Base-by-base conservation (phyloP, 2,113 vertebrate genomes). In the Rhinoderma darwinii region DNA sequence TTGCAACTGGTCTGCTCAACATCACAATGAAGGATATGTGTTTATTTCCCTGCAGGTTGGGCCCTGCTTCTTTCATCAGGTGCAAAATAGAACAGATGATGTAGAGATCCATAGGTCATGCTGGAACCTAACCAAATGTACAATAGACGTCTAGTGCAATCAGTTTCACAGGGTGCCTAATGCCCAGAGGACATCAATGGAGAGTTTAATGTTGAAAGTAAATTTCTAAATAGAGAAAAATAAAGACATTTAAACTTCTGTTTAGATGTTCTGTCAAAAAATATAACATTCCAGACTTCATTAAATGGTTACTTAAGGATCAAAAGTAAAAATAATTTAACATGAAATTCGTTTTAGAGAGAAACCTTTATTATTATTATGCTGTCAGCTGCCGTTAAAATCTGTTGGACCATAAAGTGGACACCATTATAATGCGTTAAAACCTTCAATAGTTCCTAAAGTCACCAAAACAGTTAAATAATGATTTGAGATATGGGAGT, bases 21-120 rank as follows among this genome's bases (percentile, higher is more conserved):
- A 80, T 80, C 76, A 86, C 44, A 56, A 51, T 72, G 84, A 80
- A 77, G 44, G 30, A 80, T 80, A 41, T 72, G 84, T 80, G 76
- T 43, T 86, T 80, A 80, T 79, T 86, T 80, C 84, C 84, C 84
- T 43, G 32, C 75, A 80, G 76, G 76, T 54, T 72, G 77, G 76
- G 77, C 63, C 15, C 47, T 79, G 63, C 32, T 86, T 32, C 61
- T 80, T 72, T 86, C 44, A 79, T 86, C 61, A 86, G 76, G 84
- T 79, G 75, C 75, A 54, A 79, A 86, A 79, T 32, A 51, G 43
- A 78, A 86, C 70, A 85, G 41, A 86, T 80, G 59, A 50, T 51
- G 61, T 39, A 41, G 18, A 70, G 15, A 86, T 70, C 75, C 54
- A 70, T 51, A 86, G 84, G 75, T 86, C 84, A 86, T 25, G 44